Conservation (phyloP, 2,113 vertebrate species). For the Brevimyrus niger region DNA sequence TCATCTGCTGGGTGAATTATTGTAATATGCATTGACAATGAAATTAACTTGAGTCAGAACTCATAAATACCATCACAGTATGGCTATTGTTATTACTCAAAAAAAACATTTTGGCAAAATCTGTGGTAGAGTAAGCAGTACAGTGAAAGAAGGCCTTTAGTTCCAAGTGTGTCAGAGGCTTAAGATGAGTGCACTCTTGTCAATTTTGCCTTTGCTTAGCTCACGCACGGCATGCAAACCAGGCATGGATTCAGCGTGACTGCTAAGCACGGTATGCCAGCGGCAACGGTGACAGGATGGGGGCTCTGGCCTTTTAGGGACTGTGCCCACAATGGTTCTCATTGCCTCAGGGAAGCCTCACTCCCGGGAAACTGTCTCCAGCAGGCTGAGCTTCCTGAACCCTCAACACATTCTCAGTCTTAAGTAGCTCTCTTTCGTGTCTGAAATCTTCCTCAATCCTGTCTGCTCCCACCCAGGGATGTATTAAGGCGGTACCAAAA, state of each 20-base stretch:
- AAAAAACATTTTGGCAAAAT: background rate
- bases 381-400: background rate
- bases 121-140: background rate
- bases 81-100: background rate
- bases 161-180: background rate
- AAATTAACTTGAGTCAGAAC: background rate
- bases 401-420: background rate
- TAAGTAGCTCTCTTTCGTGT: background rate
- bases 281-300: background rate
- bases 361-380: background rate
- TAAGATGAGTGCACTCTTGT: background rate
- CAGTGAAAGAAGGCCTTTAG: background rate
- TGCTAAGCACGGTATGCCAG: background rate
- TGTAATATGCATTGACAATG: background rate
- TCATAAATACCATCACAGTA: background rate
- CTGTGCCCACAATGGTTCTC: background rate
- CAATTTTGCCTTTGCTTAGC: background rate
- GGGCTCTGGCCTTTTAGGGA: background rate
- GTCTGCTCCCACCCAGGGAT: constrained; percentile 23
- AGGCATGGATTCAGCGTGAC: background rate
- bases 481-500: constrained; percentile 31
- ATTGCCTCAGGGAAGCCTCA: background rate
- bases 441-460: background rate
- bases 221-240: background rate
- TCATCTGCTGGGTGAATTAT: background rate